phyloP scores from a whole-genome alignment of 1,140 invertebrate genomes.

The Xylocopa sonorina region DNA sequence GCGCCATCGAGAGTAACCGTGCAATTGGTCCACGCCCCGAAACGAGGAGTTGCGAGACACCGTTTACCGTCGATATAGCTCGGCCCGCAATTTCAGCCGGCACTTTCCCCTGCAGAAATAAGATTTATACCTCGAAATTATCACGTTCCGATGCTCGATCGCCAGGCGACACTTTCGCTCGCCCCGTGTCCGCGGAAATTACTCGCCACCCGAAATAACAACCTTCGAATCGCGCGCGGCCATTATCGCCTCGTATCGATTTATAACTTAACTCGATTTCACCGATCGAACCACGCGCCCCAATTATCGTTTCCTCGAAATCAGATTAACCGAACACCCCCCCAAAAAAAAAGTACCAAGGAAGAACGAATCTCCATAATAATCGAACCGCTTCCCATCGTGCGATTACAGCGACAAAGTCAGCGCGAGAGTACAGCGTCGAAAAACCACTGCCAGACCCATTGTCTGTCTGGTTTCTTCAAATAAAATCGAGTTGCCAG shows the following conservation, averaged over 20 bases:
- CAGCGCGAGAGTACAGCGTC: too few relatives aligned
- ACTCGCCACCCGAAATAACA: background rate
- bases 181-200: background rate
- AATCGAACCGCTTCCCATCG: too few relatives aligned
- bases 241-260: slow-evolving; percentile 17
- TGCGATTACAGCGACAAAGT: too few relatives aligned
- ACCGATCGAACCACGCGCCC: background rate
- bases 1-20: too few relatives aligned
- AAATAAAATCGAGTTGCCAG: too few relatives aligned
- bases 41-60: slow-evolving; percentile 7
- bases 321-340: too few relatives aligned
- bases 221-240: background rate
- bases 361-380: too few relatives aligned
- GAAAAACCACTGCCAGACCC: too few relatives aligned
- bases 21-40: background rate
- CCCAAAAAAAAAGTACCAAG: too few relatives aligned
- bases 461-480: background rate
- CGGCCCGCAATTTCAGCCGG: slow-evolving; percentile 1
- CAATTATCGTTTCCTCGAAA: background rate
- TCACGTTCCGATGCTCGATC: slow-evolving; percentile 1
- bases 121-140: slow-evolving; percentile 32
- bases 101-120: background rate
- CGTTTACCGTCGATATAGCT: background rate
- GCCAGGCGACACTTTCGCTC: slow-evolving; percentile 11
- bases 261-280: slow-evolving; percentile 15